Evolutionary conservation across 2,113 vertebrate species (phyloP), one percentile per base, ranked within the genome.

Genomic region (Otus sunia): DNA sequence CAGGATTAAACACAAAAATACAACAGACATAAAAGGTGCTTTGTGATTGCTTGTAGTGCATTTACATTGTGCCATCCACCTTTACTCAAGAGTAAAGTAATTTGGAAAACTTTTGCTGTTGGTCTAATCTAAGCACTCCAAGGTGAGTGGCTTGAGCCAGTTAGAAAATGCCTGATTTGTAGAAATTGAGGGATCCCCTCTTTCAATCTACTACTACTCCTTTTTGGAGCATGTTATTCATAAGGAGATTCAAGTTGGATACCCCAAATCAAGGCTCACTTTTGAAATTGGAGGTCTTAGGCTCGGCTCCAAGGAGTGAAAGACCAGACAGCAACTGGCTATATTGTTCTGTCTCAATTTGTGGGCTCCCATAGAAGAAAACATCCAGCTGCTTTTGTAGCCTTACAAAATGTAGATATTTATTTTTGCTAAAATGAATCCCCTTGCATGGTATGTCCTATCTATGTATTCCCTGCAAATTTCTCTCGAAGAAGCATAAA

Each of bases 391-490:
- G 21, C 12, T 82, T 72, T 56, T 76, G 29, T 27, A 90, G 27
- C 34, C 15, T 84, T 8, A 41, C 12, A 39, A 86, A 84, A 92
- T 62, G 17, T 32, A 94, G 63, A 43, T 0, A 43, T 82, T 55
- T 64, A 16, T 68, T 71, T 86, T 49, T 66, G n/a, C 15, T 95
- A 52, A 78, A 94, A 95, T 74, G 3, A 77, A 80, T 67, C 36
- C 6, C 0, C 11, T 80, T 49, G 10, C 0, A 1, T 64, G 47
- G 9, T 82, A 23, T 7, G 6, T 52, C 45, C 39, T 34, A 23
- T 27, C 56, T 39, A 39, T 13, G 34, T 29, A 41, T 4, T 63
- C 29, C 20, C 34, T 55, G n/a, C 4, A 81, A 84, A 67, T 36
- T 80, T 89, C 14, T 71, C 60, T 41, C 30, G 30, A 89, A 63